Conservation (phyloP, 2,888 invertebrate genomes). For the Dicyrtomina minuta region DNA sequence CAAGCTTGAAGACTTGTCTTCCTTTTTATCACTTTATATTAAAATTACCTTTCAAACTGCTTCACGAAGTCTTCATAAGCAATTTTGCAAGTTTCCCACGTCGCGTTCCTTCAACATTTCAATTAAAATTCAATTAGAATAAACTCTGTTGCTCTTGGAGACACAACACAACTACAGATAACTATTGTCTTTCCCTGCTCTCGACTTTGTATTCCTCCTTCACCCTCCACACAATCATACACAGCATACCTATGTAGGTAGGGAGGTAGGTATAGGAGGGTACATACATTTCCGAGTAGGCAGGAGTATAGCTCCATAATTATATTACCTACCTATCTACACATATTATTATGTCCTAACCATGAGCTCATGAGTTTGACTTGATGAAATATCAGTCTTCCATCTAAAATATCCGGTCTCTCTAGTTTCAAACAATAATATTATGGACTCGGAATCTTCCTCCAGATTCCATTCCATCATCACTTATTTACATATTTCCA, state of each 20-base stretch:
- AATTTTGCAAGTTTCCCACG: constrained; percentile 93
- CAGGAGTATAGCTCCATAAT: background rate
- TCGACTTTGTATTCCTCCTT: background rate
- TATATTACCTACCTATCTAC: too few species aligned
- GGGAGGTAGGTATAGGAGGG: background rate
- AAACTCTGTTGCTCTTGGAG: constrained; percentile 7
- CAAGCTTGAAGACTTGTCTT: constrained; percentile 24
- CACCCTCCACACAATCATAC: background rate
- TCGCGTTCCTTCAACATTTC: constrained; percentile 63
- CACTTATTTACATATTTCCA: too few species aligned
- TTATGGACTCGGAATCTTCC: too few species aligned
- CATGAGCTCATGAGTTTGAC: too few species aligned
- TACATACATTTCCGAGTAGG: background rate
- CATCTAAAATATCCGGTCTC: too few species aligned
- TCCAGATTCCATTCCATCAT: too few species aligned
- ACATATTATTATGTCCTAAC: too few species aligned
- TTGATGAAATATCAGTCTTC: too few species aligned
- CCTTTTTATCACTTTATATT: constrained; percentile 41
- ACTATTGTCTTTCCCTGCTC: background rate
- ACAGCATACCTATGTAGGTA: too few species aligned
- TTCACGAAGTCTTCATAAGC: constrained; percentile 94
- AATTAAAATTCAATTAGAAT: constrained; percentile 54
- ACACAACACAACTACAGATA: constrained; percentile 1
- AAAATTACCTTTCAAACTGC: constrained; percentile 85
- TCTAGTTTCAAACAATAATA: too few species aligned